Conservation (phyloP, 2,797 vertebrate species). For the Gymnodraco acuticeps region DNA sequence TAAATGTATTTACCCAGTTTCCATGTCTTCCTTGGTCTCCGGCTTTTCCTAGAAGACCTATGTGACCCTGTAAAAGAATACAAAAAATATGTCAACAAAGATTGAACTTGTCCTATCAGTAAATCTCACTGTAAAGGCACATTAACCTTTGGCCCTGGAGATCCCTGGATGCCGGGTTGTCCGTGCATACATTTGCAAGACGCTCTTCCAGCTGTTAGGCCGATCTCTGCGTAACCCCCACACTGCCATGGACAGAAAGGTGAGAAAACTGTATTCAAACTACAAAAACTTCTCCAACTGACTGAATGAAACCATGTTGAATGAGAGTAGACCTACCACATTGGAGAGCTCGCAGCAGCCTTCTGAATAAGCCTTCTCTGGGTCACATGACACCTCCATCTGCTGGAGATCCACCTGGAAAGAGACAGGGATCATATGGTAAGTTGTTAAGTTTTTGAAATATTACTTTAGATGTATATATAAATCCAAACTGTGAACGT, state of each 20-base stretch:
- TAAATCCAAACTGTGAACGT: conserved; percentile 32
- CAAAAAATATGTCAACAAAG: conserved; percentile 30
- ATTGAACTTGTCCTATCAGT: background rate
- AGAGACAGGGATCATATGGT: background rate
- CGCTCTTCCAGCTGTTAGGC: conserved; percentile 71
- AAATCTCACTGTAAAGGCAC: background rate
- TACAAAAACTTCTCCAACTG: conserved; percentile 19
- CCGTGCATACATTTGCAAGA: conserved; percentile 82
- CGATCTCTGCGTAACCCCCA: conserved; percentile 81
- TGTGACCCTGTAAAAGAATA: conserved; percentile 78
- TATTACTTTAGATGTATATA: background rate
- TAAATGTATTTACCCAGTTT: conserved; percentile 80
- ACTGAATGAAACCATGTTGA: conserved; percentile 3
- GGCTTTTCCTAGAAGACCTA: conserved; percentile 78
- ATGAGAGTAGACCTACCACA: conserved; percentile 76
- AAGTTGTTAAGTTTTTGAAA: background rate
- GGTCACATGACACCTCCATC: conserved; percentile 84
- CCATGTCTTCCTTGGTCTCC: conserved; percentile 80
- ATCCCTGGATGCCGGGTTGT: conserved; percentile 75
- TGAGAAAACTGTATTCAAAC: conserved; percentile 18
- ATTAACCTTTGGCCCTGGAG: conserved; percentile 78
- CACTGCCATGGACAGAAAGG: conserved; percentile 69
- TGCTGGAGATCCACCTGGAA: conserved; percentile 85
- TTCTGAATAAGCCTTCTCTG: conserved; percentile 84
- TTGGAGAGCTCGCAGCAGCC: conserved; percentile 87